phyloP scores from a whole-genome alignment of 2,888 invertebrate species.

The Apodemia hepburni region DNA sequence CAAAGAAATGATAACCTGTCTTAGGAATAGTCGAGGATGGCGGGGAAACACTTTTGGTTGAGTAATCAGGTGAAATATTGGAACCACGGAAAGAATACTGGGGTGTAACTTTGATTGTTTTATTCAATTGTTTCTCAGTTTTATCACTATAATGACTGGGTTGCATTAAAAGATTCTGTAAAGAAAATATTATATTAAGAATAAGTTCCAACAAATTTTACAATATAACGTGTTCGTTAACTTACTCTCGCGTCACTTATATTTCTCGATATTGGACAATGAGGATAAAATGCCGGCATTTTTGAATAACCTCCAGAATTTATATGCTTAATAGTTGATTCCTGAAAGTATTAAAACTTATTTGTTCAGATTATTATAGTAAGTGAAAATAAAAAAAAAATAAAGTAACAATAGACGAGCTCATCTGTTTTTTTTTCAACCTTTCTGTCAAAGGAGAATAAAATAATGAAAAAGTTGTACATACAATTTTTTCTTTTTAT shows the following conservation, averaged over 20 bases:
- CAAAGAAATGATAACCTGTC: neutral
- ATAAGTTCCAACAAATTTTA: no score
- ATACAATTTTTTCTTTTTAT: no score
- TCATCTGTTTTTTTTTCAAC: no score
- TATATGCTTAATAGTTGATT: slow-evolving; percentile 34
- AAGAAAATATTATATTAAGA: slow-evolving; percentile 5
- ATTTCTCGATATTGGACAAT: slow-evolving; percentile 52
- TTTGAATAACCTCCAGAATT: slow-evolving; percentile 31
- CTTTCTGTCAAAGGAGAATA: no score
- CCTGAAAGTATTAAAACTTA: slow-evolving; percentile 36
- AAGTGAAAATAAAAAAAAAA: no score
- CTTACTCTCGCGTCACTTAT: slow-evolving; percentile 59
- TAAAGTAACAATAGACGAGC: no score
- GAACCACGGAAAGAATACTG: slow-evolving; percentile 33
- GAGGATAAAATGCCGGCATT: slow-evolving; percentile 51
- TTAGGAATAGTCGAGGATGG: neutral
- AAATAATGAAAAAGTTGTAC: no score
- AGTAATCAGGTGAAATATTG: slow-evolving; percentile 30
- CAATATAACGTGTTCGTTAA: neutral
- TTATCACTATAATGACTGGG: slow-evolving; percentile 45
- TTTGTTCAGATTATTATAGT: slow-evolving; percentile 7
- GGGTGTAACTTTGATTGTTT: slow-evolving; percentile 48
- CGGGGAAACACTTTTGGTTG: neutral
- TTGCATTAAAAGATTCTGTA: slow-evolving; percentile 44
- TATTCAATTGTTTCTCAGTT: slow-evolving; percentile 41